Evolutionary conservation across 2,113 vertebrate genomes (phyloP).

Genomic region (Talpa occidentalis): DNA sequence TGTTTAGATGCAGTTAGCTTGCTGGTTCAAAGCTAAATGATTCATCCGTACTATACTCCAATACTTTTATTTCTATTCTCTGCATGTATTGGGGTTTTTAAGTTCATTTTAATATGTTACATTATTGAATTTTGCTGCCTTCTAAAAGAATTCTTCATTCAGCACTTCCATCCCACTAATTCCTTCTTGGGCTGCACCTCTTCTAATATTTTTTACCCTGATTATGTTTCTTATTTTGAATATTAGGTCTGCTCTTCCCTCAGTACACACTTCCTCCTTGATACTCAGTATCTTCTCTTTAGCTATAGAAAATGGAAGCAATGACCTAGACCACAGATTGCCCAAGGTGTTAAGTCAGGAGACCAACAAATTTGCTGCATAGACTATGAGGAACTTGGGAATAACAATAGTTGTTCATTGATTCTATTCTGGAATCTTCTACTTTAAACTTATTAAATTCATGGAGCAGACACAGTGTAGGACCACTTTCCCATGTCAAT

Average conservation of each 20-base stretch:
- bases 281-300: background rate
- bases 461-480: background rate
- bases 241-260: background rate
- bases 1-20: background rate
- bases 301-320: background rate
- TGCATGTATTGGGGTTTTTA: background rate
- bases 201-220: background rate
- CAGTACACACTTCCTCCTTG: background rate
- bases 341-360: background rate
- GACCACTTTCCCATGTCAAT: background rate
- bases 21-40: background rate
- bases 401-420: background rate
- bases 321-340: background rate
- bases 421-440: background rate
- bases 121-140: background rate
- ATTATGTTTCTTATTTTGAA: background rate
- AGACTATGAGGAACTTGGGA: background rate
- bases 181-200: background rate
- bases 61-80: background rate
- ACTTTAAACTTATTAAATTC: background rate
- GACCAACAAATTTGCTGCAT: background rate
- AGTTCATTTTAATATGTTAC: background rate
- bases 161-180: background rate
- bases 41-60: background rate
- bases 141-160: background rate